phyloP scores from a whole-genome alignment of 2,113 vertebrate genomes.

The Erythrolamprus reginae region DNA sequence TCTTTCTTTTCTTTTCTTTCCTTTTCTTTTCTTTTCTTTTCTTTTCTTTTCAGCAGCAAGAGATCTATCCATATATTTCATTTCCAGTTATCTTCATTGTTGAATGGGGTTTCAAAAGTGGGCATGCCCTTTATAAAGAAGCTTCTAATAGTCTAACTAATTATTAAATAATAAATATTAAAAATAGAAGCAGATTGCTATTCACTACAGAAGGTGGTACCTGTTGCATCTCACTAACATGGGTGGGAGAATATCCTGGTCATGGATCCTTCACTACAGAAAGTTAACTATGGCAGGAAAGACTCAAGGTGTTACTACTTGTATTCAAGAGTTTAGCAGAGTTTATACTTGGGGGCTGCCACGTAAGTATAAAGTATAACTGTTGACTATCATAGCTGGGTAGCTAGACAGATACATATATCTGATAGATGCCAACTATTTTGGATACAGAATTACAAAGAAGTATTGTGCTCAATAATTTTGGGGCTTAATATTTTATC shows the following conservation, averaged over 20 bases:
- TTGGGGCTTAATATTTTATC: neutral
- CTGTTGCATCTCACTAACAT: neutral
- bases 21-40: neutral
- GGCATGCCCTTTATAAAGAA: neutral
- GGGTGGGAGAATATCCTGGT: neutral
- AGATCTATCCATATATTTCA: neutral
- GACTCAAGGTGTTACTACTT: neutral
- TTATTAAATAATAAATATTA: neutral
- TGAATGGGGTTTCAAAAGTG: neutral
- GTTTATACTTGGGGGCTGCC: neutral
- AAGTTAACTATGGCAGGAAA: neutral
- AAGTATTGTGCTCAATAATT: neutral
- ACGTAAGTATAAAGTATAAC: too few relatives aligned
- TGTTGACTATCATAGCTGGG: neutral
- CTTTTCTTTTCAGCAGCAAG: neutral
- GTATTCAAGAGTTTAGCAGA: neutral
- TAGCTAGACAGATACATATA: neutral
- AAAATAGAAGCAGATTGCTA: neutral
- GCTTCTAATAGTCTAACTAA: neutral
- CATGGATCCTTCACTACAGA: neutral
- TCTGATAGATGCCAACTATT: neutral
- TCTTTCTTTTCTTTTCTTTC: neutral
- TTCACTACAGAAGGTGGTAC: neutral
- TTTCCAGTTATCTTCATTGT: neutral
- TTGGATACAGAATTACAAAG: neutral